These are phyloP conservation scores for Rhegmatorhina hoffmannsi DNA, from an alignment of 2,113 vertebrate species.

Conservation along the genomic window DNA sequence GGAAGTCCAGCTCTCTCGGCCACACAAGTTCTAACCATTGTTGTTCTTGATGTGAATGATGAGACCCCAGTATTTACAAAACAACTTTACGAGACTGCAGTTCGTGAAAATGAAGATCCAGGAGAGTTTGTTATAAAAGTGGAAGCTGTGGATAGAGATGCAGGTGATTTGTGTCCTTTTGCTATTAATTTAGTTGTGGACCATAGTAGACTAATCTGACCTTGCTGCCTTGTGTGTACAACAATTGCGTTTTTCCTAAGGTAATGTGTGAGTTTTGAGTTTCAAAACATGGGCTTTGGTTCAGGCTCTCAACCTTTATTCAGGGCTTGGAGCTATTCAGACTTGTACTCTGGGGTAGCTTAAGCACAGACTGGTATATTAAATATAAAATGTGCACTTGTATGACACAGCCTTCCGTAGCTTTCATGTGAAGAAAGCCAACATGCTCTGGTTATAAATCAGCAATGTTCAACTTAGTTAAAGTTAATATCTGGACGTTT, in stretches of 20 bases:
- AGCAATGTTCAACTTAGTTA: neutral
- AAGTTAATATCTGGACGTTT: neutral
- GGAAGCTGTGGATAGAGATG: conserved; percentile 84
- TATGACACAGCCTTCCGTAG: rapidly evolving
- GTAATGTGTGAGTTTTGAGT: neutral
- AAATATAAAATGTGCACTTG: neutral
- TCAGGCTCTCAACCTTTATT: neutral
- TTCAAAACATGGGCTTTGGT: neutral
- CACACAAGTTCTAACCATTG: conserved; percentile 83
- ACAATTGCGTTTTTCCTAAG: neutral
- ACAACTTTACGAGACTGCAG: conserved; percentile 74
- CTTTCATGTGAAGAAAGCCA: neutral
- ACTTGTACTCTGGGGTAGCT: neutral
- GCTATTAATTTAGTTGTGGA: neutral
- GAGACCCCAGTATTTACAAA: conserved; percentile 79
- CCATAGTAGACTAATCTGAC: neutral
- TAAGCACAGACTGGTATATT: neutral
- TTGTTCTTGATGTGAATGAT: conserved; percentile 88
- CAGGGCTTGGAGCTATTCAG: neutral
- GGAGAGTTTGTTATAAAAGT: conserved; percentile 81
- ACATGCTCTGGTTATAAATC: rapidly evolving
- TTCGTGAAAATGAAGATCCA: conserved; percentile 84
- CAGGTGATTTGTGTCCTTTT: conserved; percentile 75
- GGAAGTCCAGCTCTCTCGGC: conserved; percentile 83
- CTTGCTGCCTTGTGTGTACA: rapidly evolving